These are phyloP conservation scores for Hololepta plana DNA, from an alignment of 2,888 invertebrate genomes.

Conservation along the genomic window DNA sequence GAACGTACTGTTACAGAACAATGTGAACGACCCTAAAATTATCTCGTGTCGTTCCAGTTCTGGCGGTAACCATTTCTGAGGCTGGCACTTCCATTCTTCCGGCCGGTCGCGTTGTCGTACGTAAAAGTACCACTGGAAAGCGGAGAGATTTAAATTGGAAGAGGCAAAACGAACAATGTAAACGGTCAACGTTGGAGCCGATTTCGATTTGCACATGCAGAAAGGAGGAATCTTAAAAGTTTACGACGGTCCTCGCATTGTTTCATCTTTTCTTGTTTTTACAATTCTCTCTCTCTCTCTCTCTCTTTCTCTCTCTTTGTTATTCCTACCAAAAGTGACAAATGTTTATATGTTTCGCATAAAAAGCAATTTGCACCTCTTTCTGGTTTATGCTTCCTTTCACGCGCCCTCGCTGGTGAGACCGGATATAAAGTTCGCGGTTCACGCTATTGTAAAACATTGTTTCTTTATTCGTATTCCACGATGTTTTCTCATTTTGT, in stretches of 20 bases:
- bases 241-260: slow-evolving; percentile 12
- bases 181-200: no score
- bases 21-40: slow-evolving; percentile 37
- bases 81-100: slow-evolving; percentile 58
- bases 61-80: slow-evolving; percentile 44
- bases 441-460: no score
- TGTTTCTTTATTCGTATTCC: no score
- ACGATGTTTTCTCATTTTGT: no score
- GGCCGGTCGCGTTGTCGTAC: slow-evolving; percentile 38
- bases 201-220: no score
- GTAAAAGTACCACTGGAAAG: slow-evolving; percentile 51
- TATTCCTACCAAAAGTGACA: slow-evolving; percentile 11
- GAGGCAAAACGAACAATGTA: no score
- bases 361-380: slow-evolving; percentile 18
- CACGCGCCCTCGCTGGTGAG: no score
- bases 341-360: slow-evolving; percentile 17
- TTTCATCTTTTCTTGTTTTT: neutral
- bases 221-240: slow-evolving; percentile 14
- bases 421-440: no score
- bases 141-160: no score
- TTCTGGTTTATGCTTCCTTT: slow-evolving; percentile 14
- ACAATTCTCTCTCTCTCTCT: neutral
- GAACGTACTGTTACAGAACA: slow-evolving; percentile 34
- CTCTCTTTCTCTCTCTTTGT: slow-evolving; percentile 7
- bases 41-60: slow-evolving; percentile 53